These are phyloP conservation scores for Enhydra lutris DNA, from an alignment of 2,113 vertebrate species.

Conservation along the genomic window DNA sequence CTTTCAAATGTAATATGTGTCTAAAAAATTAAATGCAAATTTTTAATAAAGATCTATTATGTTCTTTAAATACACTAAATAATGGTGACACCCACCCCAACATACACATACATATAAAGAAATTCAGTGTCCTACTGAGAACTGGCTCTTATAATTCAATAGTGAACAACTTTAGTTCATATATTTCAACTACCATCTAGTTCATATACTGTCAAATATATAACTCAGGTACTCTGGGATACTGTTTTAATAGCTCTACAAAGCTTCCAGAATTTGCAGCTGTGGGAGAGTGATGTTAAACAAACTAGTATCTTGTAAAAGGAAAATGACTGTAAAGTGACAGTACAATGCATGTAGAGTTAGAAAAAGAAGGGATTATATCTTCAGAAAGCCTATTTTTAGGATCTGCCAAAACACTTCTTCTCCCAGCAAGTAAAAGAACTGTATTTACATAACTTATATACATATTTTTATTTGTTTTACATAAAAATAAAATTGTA, in stretches of 20 bases:
- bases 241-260: not conserved
- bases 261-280: not conserved
- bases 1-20: not conserved
- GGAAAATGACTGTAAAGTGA: not conserved
- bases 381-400: not conserved
- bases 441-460: not conserved
- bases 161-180: not conserved
- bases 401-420: not conserved
- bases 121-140: not conserved
- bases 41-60: not conserved
- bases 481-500: not conserved
- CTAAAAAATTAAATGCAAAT: not conserved
- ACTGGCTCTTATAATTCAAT: not conserved
- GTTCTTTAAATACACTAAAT: not conserved
- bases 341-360: not conserved
- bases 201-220: not conserved
- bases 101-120: not conserved
- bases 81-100: not conserved
- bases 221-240: not conserved
- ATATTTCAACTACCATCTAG: not conserved
- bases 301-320: not conserved
- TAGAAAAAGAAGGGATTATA: not conserved
- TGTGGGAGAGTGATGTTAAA: not conserved
- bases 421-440: not conserved
- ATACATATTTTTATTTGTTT: not conserved